Evolutionary conservation across 2,113 vertebrate species (phyloP), one percentile per base, ranked within the genome.

Genomic region (Spermophilus dauricus): DNA sequence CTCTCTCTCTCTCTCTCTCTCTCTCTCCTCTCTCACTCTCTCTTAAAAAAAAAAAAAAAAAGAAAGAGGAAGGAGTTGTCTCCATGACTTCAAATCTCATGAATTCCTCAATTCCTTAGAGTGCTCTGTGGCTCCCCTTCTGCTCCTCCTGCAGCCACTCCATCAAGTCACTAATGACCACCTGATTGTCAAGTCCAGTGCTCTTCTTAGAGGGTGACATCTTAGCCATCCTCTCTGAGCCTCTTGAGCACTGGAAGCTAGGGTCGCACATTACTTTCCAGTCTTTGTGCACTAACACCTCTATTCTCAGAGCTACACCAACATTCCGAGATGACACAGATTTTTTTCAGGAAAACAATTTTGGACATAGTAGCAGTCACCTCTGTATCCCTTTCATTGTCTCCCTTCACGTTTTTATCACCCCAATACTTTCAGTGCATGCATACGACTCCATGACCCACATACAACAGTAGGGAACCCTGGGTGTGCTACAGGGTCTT

Each of bases 21-120:
- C 37, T 37, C 37, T 37, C 37, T 37, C 37, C 37, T 37, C 37
- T 37, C 37, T 37, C 37, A 37, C 37, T 37, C 37, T 37, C 37
- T 37, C 37, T 37, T 37, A 2, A 37, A 37, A 37, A 37, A 37
- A 37, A 37, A 37, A 37, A 37, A 37, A 37, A 37, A 37, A 37
- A 37, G 63, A 75, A 89, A 86, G 45, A 45, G 26, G 63, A 70
- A 70, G 53, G 86, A 56, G 37, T 42, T 88, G 73, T 82, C n/a
- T 95, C 86, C 67, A 39, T 86, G 61, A 20, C 77, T 73, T 96
- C 89, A 56, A 42, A 28, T 76, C 81, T 87, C 76, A 48, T 75
- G 48, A 70, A 51, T 91, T 86, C 42, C 34, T 80, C 86, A 32
- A 28, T 58, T 83, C 77, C 16, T 56, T 22, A 16, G 2, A 30